Conservation (phyloP, 2,113 vertebrate genomes). For the Phrynosoma blainvillii region DNA sequence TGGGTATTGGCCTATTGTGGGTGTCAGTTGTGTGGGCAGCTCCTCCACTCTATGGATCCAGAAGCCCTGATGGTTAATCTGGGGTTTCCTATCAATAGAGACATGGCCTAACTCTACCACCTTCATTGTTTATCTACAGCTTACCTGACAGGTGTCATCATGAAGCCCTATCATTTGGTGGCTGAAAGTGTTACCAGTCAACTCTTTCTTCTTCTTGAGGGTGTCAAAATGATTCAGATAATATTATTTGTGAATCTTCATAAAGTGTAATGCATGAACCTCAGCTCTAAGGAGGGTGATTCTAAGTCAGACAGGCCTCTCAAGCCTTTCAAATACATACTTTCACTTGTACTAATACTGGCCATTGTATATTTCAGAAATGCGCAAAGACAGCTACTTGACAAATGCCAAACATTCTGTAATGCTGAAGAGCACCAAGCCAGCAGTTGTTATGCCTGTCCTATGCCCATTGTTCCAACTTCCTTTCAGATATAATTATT, state of each 20-base stretch:
- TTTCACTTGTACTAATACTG: constrained; percentile 42
- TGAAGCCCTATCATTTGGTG: too few species aligned
- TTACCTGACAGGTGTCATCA: too few species aligned
- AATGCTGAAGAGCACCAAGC: constrained; percentile 54
- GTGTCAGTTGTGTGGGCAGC: too few species aligned
- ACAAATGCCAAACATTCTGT: constrained; percentile 58
- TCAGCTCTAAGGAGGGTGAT: not conserved
- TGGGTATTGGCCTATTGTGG: too few species aligned
- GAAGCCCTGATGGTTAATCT: too few species aligned
- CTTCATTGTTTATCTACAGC: too few species aligned
- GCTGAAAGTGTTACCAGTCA: too few species aligned
- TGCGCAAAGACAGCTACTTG: constrained; percentile 35
- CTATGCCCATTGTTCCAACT: constrained; percentile 60
- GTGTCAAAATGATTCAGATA: not conserved
- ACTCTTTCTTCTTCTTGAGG: not conserved
- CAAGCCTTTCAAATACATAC: not conserved
- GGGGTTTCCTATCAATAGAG: too few species aligned
- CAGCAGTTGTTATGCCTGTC: constrained; percentile 49
- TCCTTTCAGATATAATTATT: constrained; percentile 74
- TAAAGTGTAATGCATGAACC: not conserved
- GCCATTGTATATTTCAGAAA: constrained; percentile 36
- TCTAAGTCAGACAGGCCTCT: not conserved
- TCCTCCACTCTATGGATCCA: too few species aligned
- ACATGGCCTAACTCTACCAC: too few species aligned
- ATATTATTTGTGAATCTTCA: not conserved